Conservation (phyloP, 2,113 vertebrate genomes). For the Aegithalos caudatus region DNA sequence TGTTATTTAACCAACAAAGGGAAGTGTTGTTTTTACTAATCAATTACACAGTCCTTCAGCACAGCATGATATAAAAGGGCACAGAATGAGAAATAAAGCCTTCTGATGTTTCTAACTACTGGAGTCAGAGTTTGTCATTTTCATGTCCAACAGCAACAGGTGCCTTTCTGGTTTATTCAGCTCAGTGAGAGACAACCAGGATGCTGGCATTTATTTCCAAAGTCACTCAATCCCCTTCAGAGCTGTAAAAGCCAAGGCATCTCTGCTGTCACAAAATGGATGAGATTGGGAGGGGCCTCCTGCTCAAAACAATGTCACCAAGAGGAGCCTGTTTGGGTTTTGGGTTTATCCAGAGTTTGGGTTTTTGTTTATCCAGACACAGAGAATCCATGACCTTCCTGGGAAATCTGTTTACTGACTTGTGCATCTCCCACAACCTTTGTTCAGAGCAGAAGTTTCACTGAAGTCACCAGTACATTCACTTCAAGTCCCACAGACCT, state of each 20-base stretch:
- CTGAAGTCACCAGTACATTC: not conserved
- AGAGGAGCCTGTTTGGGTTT: not conserved
- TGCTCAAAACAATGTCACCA: not conserved
- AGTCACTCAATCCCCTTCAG: not conserved
- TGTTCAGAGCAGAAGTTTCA: not conserved
- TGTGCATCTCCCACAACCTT: not conserved
- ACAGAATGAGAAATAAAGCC: too few relatives aligned
- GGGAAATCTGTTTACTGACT: not conserved
- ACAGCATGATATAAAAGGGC: too few relatives aligned
- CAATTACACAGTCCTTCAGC: too few relatives aligned
- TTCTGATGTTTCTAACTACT: too few relatives aligned
- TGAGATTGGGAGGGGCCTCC: not conserved
- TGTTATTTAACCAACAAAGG: too few relatives aligned
- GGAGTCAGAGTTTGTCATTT: too few relatives aligned
- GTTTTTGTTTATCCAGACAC: not conserved
- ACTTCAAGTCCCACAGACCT: not conserved
- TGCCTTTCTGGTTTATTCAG: not conserved
- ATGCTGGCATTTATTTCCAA: not conserved
- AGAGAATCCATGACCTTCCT: not conserved
- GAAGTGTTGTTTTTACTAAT: too few relatives aligned
- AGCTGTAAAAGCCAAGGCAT: not conserved
- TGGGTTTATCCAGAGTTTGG: not conserved
- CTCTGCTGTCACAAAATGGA: not conserved
- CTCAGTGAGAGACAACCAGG: not conserved
- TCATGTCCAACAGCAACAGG: too few relatives aligned